Percentiles rank a stretch among this genome's conserved stretches.
Conservation (phyloP, 2,888 invertebrate species). For the Drosophila mayaguana region DNA sequence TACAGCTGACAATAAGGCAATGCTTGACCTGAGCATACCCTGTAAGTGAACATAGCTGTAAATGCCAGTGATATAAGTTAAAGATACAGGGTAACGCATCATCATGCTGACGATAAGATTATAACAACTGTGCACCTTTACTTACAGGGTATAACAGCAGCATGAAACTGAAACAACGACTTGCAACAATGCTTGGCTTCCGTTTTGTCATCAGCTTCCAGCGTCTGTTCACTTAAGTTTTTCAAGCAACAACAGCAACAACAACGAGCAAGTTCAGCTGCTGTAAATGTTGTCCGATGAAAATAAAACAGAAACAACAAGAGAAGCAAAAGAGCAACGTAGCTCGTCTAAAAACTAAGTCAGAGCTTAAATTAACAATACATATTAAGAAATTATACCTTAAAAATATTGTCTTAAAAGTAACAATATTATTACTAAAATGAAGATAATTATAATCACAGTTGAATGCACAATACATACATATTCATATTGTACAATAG, state of each 20-base stretch:
- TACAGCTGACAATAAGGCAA: neutral
- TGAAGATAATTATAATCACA: neutral
- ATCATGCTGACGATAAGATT: no score
- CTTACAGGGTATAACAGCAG: slow-evolving; percentile 21
- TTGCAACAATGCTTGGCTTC: slow-evolving; percentile 34
- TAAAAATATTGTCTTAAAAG: neutral
- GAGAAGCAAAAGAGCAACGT: neutral
- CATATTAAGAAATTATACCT: neutral
- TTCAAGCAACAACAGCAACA: slow-evolving; percentile 16
- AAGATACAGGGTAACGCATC: neutral
- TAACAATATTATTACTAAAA: neutral
- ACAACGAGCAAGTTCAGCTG: slow-evolving; percentile 26
- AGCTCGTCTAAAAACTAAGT: neutral
- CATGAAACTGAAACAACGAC: slow-evolving; percentile 14
- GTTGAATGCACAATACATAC: neutral
- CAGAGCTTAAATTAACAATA: neutral
- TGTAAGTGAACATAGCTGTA: neutral
- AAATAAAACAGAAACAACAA: neutral
- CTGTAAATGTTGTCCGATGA: slow-evolving; percentile 31
- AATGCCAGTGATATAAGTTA: neutral
- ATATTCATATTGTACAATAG: neutral
- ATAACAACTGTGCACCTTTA: neutral
- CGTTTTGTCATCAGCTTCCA: slow-evolving; percentile 33
- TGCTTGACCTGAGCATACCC: neutral
- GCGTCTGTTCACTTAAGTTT: slow-evolving; percentile 48